A percentile compares a stretch with the other conserved stretches of the same genome.
Evolutionary conservation across 2,113 vertebrate species (phyloP).

Genomic region (Camelus bactrianus): DNA sequence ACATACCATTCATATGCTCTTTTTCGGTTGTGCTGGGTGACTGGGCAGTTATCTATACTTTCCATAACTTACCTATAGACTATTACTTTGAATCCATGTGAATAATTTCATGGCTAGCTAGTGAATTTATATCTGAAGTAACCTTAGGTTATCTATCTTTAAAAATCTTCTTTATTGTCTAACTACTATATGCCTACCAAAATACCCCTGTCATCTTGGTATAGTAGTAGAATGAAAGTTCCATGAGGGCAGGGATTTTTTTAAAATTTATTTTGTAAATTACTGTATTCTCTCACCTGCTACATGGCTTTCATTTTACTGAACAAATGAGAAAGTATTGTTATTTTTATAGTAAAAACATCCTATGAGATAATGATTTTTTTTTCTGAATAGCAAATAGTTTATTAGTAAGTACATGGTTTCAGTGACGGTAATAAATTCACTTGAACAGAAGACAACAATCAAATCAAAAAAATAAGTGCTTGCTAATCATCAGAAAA

Average conservation of each 20-base stretch:
- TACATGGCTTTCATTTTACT: constrained; percentile 27
- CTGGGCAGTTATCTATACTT: constrained; percentile 19
- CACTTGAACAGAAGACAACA: too few relatives aligned
- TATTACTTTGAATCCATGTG: background rate
- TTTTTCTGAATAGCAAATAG: too few relatives aligned
- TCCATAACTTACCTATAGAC: background rate
- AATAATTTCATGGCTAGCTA: constrained; percentile 32
- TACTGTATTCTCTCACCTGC: background rate
- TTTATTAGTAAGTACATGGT: too few relatives aligned
- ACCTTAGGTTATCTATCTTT: constrained; percentile 26
- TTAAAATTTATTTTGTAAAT: background rate
- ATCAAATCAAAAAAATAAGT: too few relatives aligned
- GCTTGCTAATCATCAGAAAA: too few relatives aligned
- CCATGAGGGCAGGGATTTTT: background rate
- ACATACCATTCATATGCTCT: background rate
- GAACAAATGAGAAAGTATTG: constrained; percentile 5
- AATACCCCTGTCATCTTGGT: background rate
- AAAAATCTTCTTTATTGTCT: constrained; percentile 41
- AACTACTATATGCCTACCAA: background rate
- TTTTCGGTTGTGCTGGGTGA: constrained; percentile 37
- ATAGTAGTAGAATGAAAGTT: constrained; percentile 33
- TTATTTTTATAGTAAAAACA: background rate
- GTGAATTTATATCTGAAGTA: constrained; percentile 65
- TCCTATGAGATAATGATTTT: background rate
- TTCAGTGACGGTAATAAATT: too few relatives aligned